phyloP scores from a whole-genome alignment of 2,797 vertebrate genomes.

The Dromococcyx pavoninus region DNA sequence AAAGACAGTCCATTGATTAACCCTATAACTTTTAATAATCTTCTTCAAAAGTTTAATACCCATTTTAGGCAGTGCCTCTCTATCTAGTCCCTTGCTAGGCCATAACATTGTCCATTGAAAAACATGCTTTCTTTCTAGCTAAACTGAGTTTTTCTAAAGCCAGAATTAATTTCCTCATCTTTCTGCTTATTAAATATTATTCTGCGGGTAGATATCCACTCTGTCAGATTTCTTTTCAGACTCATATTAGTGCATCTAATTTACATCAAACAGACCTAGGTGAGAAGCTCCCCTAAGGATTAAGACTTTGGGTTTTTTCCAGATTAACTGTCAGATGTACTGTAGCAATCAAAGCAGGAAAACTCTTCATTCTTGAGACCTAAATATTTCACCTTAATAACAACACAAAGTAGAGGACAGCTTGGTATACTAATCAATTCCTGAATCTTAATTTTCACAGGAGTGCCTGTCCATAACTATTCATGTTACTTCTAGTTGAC shows the following conservation, averaged over 20 bases:
- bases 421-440: background rate
- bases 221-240: background rate
- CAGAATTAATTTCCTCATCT: background rate
- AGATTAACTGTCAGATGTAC: background rate
- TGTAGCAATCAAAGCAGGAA: background rate
- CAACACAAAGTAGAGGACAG: background rate
- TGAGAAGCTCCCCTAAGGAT: background rate
- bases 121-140: background rate
- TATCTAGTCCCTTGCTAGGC: background rate
- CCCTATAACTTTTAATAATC: background rate
- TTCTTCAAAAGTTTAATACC: background rate
- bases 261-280: background rate
- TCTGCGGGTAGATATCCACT: background rate
- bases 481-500: background rate
- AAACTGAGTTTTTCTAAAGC: background rate
- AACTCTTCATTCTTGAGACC: conserved; percentile 1
- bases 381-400: conserved; percentile 33
- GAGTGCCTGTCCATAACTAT: background rate
- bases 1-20: background rate
- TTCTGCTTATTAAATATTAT: background rate
- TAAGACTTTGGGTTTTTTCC: background rate
- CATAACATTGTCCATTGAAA: background rate
- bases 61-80: background rate
- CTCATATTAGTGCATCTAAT: background rate
- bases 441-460: background rate